These are phyloP conservation scores for Trachythela sp. DNA, from an alignment of 64 coral and sea anemone species.

Conservation along the genomic window DNA sequence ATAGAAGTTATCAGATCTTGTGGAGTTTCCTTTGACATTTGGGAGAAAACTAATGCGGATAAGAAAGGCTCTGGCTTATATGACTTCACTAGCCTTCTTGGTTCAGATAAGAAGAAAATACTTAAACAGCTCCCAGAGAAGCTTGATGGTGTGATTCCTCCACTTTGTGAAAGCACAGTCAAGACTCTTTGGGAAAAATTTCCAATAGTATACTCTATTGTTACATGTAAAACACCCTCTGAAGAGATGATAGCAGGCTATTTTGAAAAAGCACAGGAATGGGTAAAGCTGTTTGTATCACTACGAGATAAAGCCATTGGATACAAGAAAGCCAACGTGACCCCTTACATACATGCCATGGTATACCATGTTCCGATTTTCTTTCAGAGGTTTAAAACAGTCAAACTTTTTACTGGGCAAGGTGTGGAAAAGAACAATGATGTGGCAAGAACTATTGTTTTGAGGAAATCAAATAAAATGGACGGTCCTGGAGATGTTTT, in stretches of 20 bases:
- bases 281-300: not conserved
- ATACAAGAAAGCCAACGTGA: not conserved
- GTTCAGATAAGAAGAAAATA: conserved; percentile 25
- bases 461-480: conserved; percentile 36
- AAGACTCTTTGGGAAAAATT: conserved; percentile 23
- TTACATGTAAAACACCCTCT: not conserved
- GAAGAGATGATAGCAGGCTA: not conserved
- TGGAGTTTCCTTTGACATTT: conserved; percentile 32
- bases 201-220: conserved; percentile 5
- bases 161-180: conserved; percentile 12
- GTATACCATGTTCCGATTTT: conserved; percentile 23
- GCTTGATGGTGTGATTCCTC: not conserved
- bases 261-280: conserved; percentile 22
- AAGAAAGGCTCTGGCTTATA: not conserved
- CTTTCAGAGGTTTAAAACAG: not conserved
- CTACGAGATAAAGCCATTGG: not conserved
- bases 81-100: not conserved
- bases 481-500: conserved; percentile 35
- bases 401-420: conserved; percentile 39
- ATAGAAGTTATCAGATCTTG: conserved; percentile 18
- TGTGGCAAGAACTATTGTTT: conserved; percentile 25
- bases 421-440: conserved; percentile 42
- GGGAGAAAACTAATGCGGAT: conserved; percentile 22
- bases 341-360: not conserved
- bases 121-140: conserved; percentile 12